Percentiles rank a stretch among this genome's conserved stretches.
Evolutionary conservation across 1,140 invertebrate species (phyloP).

Genomic region (Ips typographus): DNA sequence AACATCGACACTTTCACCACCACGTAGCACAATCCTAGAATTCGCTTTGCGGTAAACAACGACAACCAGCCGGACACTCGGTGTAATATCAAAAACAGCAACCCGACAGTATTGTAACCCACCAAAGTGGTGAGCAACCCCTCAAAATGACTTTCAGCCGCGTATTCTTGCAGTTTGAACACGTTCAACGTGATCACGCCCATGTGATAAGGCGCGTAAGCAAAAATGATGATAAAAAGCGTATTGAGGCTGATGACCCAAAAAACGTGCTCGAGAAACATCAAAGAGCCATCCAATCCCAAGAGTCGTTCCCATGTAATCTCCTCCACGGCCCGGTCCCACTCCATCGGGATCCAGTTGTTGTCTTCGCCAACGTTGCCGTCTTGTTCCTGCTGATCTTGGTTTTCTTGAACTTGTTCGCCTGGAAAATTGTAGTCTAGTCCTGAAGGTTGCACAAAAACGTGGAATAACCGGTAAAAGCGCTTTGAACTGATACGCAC

Average conservation of each 20-base stretch:
- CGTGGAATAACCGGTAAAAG: no score
- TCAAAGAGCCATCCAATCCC: slow-evolving; percentile 94
- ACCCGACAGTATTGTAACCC: slow-evolving; percentile 90
- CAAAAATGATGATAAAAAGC: slow-evolving; percentile 92
- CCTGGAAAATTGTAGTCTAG: slow-evolving; percentile 9
- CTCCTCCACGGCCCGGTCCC: slow-evolving; percentile 96
- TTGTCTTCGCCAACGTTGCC: slow-evolving; percentile 77
- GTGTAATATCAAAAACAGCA: slow-evolving; percentile 82
- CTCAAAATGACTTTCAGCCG: slow-evolving; percentile 82
- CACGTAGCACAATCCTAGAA: slow-evolving; percentile 93
- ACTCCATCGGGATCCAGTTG: slow-evolving; percentile 98
- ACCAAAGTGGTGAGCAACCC: slow-evolving; percentile 89
- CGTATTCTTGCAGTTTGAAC: slow-evolving; percentile 75
- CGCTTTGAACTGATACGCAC: slow-evolving; percentile 3
- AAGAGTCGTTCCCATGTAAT: slow-evolving; percentile 96
- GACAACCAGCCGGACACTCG: slow-evolving; percentile 72
- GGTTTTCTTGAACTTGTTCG: slow-evolving; percentile 36
- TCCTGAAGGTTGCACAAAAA: neutral
- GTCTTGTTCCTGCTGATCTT: slow-evolving; percentile 46
- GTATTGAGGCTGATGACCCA: slow-evolving; percentile 98
- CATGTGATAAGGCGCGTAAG: slow-evolving; percentile 95
- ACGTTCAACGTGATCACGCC: slow-evolving; percentile 80
- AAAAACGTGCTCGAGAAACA: slow-evolving; percentile 98
- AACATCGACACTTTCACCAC: slow-evolving; percentile 95
- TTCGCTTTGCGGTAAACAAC: slow-evolving; percentile 76